Base-by-base conservation (phyloP, 1,140 invertebrate species). In the Drosophila carrolli region DNA sequence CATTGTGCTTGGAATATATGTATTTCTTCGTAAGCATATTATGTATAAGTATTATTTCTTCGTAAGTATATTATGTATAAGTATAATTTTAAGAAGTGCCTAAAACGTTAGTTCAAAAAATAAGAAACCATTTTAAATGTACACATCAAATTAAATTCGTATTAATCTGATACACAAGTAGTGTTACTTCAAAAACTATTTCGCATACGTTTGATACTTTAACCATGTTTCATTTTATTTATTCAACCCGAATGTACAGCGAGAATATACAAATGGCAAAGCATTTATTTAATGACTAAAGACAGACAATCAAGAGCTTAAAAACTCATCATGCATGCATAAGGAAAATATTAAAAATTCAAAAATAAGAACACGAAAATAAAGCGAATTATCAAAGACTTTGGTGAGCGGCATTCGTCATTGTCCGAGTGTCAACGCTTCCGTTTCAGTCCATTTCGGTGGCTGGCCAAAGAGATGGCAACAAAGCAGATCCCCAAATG, bases 391-490 rank as follows among this genome's bases (percentile, higher is more conserved):
- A 65, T 58, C 27, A 37, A 62, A 70, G 43, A 65, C 48, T 65
- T 65, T 60, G 60, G 50, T 51, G 43, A 74, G 29, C 75, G 44
- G 63, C 65, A 79, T 63, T 78, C 72, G 76, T 83, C 81, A 75
- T 78, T 83, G 75, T 83, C 65, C n/a, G 57, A 75, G 29, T 81
- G 78, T 81, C 78, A 73, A 72, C 73, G 78, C 73, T 84, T 83
- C 71, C 81, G 81, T 73, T 62, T 67, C 47, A 8, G 56, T 13
- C 19, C 44, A 63, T 51, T 67, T 41, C 62, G 57, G 62, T 66
- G 57, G 62, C 44, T 19, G 27, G 9, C 27, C 51, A 27, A 41
- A 23, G 32, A 46, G 62, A 19, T 62, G 65, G 37, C n/a, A 53
- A 68, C 65, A 65, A 53, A 58, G 46, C 54, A 55, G 40, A 40